Evolutionary conservation across 2,113 vertebrate species (phyloP), one percentile per base, ranked within the genome.

Genomic region (Nothocercus julius): DNA sequence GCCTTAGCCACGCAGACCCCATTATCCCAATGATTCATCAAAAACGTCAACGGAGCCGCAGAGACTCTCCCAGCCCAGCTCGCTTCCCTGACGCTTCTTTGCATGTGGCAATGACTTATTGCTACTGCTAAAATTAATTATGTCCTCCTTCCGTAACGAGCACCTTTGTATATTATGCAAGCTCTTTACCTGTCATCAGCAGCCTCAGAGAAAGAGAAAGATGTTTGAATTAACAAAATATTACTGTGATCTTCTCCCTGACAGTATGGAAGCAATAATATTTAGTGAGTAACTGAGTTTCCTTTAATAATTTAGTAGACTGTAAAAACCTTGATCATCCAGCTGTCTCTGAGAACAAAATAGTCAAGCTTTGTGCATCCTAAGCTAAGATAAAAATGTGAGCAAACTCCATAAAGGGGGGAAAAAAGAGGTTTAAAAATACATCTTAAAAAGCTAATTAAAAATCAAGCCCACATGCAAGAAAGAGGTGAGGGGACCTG

Each of bases 201-300:
- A 79, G 90, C 95, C 93, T 80, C 68, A 11, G 95, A 94, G 87
- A 80, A 90, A 69, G 73, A 78, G 66, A 49, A 81, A 74, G 82
- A 95, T 56, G 87, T 76, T 34, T 92, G 95, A 94, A 94, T 21
- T 89, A 97, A 97, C 96, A 97, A 96, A 97, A 96, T 66, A 96
- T 96, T 95, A 77, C 96, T 97, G 96, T 97, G 96, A 97, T 97
- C 95, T 72, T 54, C 85, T 81, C 75, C 51, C 87, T 78, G 92
- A 91, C 82, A 85, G 69, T 25, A 13, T 83, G 82, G 93, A 69
- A 95, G 88, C 90, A 96, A 62, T 69, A 95, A 76, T 82, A 73
- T 92, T 92, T 89, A 56, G 82, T 13, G 82, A 95, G 82, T 63
- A 83, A 67, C 90, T 63, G 70, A 28, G 32, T 63, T 34, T 17